Base-by-base conservation (phyloP, 2,113 vertebrate species). In the Ictalurus furcatus region DNA sequence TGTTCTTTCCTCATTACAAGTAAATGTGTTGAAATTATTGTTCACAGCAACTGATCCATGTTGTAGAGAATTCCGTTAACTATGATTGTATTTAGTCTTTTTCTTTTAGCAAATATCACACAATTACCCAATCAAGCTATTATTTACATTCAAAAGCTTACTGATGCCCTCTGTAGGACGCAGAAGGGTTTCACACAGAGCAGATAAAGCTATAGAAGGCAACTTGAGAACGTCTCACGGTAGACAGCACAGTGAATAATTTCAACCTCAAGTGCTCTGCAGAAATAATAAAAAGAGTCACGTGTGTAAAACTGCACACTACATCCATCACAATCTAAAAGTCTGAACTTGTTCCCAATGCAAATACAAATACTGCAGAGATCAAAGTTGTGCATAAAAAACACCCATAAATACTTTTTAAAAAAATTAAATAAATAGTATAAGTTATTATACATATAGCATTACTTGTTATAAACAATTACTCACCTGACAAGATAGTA, bases 161-260 rank as follows among this genome's bases (percentile, higher is more conserved):
- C 58, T 89, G 58, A 28, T 56, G 58, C 73, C 44, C n/a, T 85
- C 88, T 78, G 69, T 11, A 79, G 73, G 71, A 58, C 1, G 6
- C 58, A 85, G 82, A 4, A 84, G 58, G 81, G 25, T 30, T 84
- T 83, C 52, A 73, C 65, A 84, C 82, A 78, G 65, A 85, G 56
- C 56, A 67, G 44, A 84, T 58, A 85, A 89, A 85, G 73, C 84
- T 89, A 67, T 23, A 89, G 84, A 86, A 89, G 88, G 88, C 88
- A 89, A 86, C 76, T 69, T 85, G 84, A 89, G 63, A 67, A 84
- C 69, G 23, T 79, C 58, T 85, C 84, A 86, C 52, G 73, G 80
- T 71, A 71, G 74, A 89, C 88, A 89, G 88, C 88, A 86, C 88
- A 86, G 84, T 89, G 88, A 89, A 89, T 78, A 59, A 54, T 34